phyloP scores from a whole-genome alignment of 2,797 vertebrate genomes.

The Rhinogobio ventralis region DNA sequence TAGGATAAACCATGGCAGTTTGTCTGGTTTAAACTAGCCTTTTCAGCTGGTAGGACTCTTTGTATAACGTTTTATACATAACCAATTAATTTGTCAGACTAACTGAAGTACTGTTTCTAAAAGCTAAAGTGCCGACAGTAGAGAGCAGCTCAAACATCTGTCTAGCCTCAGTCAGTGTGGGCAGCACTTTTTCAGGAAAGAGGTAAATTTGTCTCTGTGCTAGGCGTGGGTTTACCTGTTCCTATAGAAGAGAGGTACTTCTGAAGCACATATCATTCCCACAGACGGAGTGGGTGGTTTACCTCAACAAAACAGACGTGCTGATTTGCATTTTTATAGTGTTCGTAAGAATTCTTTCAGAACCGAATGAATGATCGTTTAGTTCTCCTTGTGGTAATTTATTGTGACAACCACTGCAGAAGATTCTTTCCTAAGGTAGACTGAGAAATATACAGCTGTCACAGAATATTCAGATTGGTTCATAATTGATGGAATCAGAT shows the following conservation, averaged over 20 bases:
- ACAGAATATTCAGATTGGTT: background rate
- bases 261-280: conserved; percentile 29
- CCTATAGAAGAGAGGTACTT: conserved; percentile 12
- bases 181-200: conserved; percentile 39
- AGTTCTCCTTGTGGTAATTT: background rate
- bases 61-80: background rate
- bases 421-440: background rate
- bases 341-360: background rate
- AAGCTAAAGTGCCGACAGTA: conserved; percentile 13
- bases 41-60: background rate
- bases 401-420: conserved; percentile 1
- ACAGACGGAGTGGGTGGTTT: conserved; percentile 31
- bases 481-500: background rate
- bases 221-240: conserved; percentile 44
- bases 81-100: conserved; percentile 2
- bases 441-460: conserved; percentile 5
- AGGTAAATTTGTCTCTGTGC: conserved; percentile 33
- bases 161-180: conserved; percentile 32
- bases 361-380: conserved; percentile 24
- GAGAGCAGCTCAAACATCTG: conserved; percentile 11
- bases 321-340: conserved; percentile 43
- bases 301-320: conserved; percentile 22
- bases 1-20: background rate
- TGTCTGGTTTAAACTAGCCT: background rate
- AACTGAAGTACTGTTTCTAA: conserved; percentile 4